These are phyloP conservation scores for Semnornis frantzii DNA, from an alignment of 2,113 vertebrate genomes.

Conservation along the genomic window DNA sequence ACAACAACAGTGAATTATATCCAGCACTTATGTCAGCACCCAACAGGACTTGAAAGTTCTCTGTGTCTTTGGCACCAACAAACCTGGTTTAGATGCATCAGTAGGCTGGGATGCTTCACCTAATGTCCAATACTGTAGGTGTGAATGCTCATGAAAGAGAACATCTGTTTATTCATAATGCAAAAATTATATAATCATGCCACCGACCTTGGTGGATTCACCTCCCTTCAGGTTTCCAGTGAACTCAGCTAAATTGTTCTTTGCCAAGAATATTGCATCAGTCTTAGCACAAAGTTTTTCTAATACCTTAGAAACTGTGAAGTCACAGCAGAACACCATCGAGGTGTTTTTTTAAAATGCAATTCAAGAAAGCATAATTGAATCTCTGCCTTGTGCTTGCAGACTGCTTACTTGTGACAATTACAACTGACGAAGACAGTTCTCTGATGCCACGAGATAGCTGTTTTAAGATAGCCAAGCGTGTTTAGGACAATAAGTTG, in stretches of 20 bases:
- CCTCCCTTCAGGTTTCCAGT: constrained; percentile 21
- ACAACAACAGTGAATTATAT: not conserved
- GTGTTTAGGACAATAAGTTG: not conserved
- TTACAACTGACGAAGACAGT: not conserved
- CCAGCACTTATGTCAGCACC: not conserved
- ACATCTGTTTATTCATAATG: constrained; percentile 41
- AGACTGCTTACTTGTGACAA: constrained; percentile 58
- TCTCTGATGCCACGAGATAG: not conserved
- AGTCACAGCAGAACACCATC: constrained; percentile 41
- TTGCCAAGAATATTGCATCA: constrained; percentile 46
- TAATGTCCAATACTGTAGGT: constrained; percentile 20
- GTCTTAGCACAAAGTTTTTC: constrained; percentile 10
- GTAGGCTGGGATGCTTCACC: not conserved
- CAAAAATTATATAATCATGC: constrained; percentile 27
- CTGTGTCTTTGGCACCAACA: not conserved
- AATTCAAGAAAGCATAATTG: constrained; percentile 16
- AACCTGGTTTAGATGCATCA: not conserved
- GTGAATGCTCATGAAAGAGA: constrained; percentile 40
- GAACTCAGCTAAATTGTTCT: constrained; percentile 25
- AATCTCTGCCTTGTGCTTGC: constrained; percentile 2
- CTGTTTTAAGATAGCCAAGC: not conserved
- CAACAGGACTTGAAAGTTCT: not conserved
- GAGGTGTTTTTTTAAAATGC: not conserved
- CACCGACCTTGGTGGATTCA: constrained; percentile 30
- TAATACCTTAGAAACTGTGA: constrained; percentile 44